Evolutionary conservation across 2,888 invertebrate genomes (phyloP).

Genomic region (Smittia sp.): DNA sequence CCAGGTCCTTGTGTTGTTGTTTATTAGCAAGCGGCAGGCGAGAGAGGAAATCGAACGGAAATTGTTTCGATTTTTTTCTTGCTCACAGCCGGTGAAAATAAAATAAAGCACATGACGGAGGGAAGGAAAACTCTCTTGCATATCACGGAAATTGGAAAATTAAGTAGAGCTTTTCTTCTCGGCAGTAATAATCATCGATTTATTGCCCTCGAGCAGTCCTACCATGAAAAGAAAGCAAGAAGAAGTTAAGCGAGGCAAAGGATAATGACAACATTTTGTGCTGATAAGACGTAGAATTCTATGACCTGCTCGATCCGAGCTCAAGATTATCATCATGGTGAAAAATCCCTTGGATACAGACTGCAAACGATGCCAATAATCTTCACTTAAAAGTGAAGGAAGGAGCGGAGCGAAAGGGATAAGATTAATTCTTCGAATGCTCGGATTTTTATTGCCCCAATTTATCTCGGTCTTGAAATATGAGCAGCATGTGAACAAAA

Average conservation of each 20-base stretch:
- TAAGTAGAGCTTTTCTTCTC: conserved; percentile 35
- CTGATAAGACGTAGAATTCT: conserved; percentile 1
- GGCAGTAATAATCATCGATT: conserved; percentile 29
- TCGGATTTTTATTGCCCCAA: conserved; percentile 24
- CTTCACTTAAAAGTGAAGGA: conserved; percentile 22
- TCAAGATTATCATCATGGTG: conserved; percentile 6
- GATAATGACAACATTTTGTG: conserved; percentile 6
- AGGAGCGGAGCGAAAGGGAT: neutral
- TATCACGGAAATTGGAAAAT: conserved; percentile 41
- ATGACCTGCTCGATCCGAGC: neutral
- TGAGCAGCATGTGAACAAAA: conserved; percentile 16
- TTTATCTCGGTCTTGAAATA: conserved; percentile 1
- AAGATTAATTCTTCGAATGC: conserved; percentile 4
- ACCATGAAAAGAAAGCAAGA: neutral
- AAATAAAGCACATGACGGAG: conserved; percentile 15
- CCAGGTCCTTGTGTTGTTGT: conserved; percentile 23
- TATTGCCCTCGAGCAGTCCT: conserved; percentile 3
- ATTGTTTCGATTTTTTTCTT: conserved; percentile 33
- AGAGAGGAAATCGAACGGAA: conserved; percentile 40
- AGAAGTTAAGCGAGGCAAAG: neutral
- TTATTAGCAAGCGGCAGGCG: conserved; percentile 16
- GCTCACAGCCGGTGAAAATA: conserved; percentile 7
- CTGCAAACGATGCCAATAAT: conserved; percentile 24
- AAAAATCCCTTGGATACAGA: neutral
- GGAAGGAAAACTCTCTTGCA: conserved; percentile 19